phyloP scores from a whole-genome alignment of 2,113 vertebrate species.

The Sceloporus tristichus region DNA sequence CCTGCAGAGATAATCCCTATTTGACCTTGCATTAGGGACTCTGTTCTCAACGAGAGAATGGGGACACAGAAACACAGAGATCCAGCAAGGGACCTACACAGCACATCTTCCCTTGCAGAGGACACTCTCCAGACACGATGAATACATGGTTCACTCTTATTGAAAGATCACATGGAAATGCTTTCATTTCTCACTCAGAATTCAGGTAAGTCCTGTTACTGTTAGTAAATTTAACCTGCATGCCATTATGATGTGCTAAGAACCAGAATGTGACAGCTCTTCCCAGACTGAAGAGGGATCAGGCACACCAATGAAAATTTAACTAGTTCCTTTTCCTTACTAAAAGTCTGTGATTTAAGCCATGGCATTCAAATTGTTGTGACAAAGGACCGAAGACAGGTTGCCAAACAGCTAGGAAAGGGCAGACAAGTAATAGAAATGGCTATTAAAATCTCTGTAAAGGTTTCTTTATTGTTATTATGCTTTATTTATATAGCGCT shows the following conservation, averaged over 20 bases:
- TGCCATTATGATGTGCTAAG: slow-evolving; percentile 33
- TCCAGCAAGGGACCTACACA: background rate
- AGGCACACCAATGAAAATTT: slow-evolving; percentile 42
- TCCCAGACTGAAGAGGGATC: background rate
- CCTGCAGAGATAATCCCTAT: background rate
- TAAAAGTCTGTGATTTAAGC: background rate
- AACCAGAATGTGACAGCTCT: slow-evolving; percentile 6
- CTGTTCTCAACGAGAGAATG: background rate
- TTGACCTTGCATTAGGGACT: background rate
- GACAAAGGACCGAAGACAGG: background rate
- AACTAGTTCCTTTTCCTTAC: background rate
- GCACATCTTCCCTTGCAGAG: background rate
- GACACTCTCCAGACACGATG: background rate
- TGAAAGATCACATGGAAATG: background rate
- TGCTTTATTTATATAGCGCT: no score
- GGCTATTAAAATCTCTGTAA: background rate
- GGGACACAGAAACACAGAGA: background rate
- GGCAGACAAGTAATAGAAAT: background rate
- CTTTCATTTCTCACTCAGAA: slow-evolving; percentile 36
- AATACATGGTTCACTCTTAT: background rate
- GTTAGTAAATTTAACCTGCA: slow-evolving; percentile 40
- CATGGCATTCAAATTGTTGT: background rate
- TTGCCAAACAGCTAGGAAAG: background rate
- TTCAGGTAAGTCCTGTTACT: slow-evolving; percentile 37
- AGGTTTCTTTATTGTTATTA: no score